These are phyloP conservation scores for Poecile montanus DNA, from an alignment of 2,797 vertebrate genomes.

Conservation along the genomic window DNA sequence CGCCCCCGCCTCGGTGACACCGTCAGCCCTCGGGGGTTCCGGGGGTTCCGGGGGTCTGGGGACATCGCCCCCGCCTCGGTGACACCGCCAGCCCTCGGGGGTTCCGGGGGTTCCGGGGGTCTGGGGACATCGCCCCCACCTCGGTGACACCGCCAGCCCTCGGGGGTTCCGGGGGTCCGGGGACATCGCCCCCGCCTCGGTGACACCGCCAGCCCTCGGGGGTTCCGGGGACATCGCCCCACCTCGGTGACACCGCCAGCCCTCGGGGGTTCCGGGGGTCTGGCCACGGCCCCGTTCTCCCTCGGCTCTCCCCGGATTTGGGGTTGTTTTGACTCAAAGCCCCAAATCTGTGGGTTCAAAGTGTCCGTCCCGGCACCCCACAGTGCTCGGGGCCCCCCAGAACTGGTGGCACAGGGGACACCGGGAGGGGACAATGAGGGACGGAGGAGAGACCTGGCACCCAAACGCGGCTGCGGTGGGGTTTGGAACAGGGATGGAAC, in stretches of 20 bases:
- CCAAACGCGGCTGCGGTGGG: accelerated
- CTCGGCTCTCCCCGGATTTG: not conserved
- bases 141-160: not conserved
- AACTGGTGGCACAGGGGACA: not conserved
- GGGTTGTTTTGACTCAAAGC: not conserved
- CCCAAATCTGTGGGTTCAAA: accelerated
- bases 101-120: accelerated
- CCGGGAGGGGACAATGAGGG: not conserved
- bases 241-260: not conserved
- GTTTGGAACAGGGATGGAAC: accelerated
- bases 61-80: not conserved
- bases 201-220: accelerated
- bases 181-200: not conserved
- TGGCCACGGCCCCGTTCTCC: too few species aligned
- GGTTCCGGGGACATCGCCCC: not conserved
- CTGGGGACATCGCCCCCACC: too few species aligned
- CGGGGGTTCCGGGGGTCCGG: not conserved
- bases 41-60: not conserved
- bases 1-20: not conserved
- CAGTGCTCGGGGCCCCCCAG: too few species aligned
- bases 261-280: too few species aligned
- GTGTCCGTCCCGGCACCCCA: accelerated
- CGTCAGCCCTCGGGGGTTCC: too few species aligned
- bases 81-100: accelerated
- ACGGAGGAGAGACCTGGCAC: not conserved